Base-by-base conservation (phyloP, 2,888 invertebrate species). In the Drosophila mimetica region DNA sequence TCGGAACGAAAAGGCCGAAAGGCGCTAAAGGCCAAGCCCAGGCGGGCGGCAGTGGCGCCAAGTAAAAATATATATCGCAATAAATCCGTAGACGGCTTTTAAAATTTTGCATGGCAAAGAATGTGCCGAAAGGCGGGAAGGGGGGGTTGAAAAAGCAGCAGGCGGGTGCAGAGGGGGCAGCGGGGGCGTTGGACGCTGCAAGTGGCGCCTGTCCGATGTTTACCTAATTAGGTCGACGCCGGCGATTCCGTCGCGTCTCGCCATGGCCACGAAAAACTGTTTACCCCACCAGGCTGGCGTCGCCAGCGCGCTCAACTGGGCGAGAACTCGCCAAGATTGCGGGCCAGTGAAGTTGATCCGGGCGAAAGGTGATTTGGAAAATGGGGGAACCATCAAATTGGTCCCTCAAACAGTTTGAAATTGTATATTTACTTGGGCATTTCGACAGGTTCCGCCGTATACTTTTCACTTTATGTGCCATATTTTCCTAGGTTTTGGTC, bases 201-300 rank as follows among this genome's bases (percentile, higher is more conserved):
- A 75, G 76, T 77, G 79, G 77, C 77, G 80, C 77, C 80, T 70
- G 67, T 69, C 53, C 48, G 60, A 75, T 74, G 73, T 80, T 74
- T 73, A 71, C 76, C 69, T 75, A 78, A 76, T 77, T 80, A 70
- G 78, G 75, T 74, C 80, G 73, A 74, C 80, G 77, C 66, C 65
- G 73, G 64, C 73, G 54, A 46, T 46, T 46, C 60, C 64, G 48
- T 57, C 48, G 60, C 59, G 57, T 44, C 76, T 63, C 74, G 66
- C 57, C 64, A 72, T 72, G 72, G 71, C 71, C 69, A 71, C 64
- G 57, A 64, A 67, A 74, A 65, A 65, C 41, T 52, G 22, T 69
- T 71, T 51, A 47, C 65, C 48, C 52, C 50, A 59, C 51, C 65
- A 61, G 59, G 52, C 54, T 53, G 50, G 55, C 47, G 71, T 48